Evolutionary conservation across 2,797 vertebrate genomes (phyloP), one percentile per base, ranked within the genome.

Genomic region (Ceyx erithaca): DNA sequence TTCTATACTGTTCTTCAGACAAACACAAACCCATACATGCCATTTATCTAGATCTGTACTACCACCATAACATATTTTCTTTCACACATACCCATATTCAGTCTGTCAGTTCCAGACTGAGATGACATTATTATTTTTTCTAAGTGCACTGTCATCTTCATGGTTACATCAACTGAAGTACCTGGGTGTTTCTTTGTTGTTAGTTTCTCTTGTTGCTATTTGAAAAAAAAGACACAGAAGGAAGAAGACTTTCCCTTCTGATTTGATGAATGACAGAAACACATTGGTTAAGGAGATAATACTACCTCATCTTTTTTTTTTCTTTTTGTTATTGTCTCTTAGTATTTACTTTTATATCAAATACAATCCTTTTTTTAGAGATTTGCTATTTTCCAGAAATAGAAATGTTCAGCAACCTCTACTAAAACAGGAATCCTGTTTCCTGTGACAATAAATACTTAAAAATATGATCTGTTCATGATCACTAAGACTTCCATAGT

Each of bases 341-440:
- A 18, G 55, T 41, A 46, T 61, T 78, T 54, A 7, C 40, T 70
- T 78, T 75, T 33, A 33, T 30, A 78, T 62, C 80, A 43, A 64
- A 43, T 66, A 19, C 2, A 48, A 20, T n/a, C 16, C 2, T 1
- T 26, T 18, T 33, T 51, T 21, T 2, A 7, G 14, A 52, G 3
- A 23, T 45, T 85, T 68, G 7, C 16, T 76, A 28, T 78, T 71
- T 95, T 54, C 21, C n/a, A 91, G 31, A 48, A 84, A 69, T 6
- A 68, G 30, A 55, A 70, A 41, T 0, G 0, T 18, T 76, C 25
- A 11, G 52, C 52, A 69, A 5, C 19, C 37, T 80, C 12, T 25
- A 4, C 45, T 79, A 21, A 81, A 94, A 49, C 19, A 77, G 48
- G 40, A 67, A 13, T 63, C 1, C 2, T 12, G 26, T 69, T 66